Evolutionary conservation across 2,888 invertebrate genomes (phyloP), one percentile per base, ranked within the genome.

Genomic region (Eristalis pertinax): DNA sequence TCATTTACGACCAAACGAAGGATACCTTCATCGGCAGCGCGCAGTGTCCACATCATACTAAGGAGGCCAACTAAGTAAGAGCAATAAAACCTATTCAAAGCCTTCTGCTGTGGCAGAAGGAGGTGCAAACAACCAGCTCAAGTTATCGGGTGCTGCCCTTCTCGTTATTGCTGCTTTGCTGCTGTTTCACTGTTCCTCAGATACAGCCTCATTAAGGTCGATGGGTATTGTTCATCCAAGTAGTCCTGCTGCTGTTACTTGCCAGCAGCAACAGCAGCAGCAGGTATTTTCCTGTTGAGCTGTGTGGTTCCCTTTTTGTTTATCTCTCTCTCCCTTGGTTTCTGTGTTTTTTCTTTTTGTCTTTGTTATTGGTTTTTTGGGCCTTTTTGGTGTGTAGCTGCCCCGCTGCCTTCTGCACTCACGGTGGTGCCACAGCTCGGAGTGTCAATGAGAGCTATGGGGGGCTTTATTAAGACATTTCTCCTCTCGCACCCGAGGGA

Each of bases 391-490:
- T 43, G 24, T 74, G 22, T 77, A 63, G 50, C 64, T 64, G 29
- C 64, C 56, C 64, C 22, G 76, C 43, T 83, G 77, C 58, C 70
- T 67, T 24, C 19, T 19, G 50, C 65, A 22, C 64, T 74, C 32
- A 19, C 60, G 19, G 64, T 19, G 41, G 38, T 38, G 65, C 5
- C 35, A 35, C 22, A 69, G 70, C 75, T 50, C 72, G 43, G 62
- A 67, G 70, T 76, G 80, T 50, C 76, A 75, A 73, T 69, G 76
- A 74, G 74, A 74, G 32, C 76, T 70, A 65, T 75, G 74, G 82
- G 82, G 82, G 82, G 69, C 78, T 86, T 86, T 86, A 86, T 86
- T 86, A 86, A 86, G 82, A 82, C 86, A 86, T 85, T 77, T 73
- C 78, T 56, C 8, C 50, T 50, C 19, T 19, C 32, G 19, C 24